Conservation (phyloP, 2,888 invertebrate species). For the Junonia oenone region DNA sequence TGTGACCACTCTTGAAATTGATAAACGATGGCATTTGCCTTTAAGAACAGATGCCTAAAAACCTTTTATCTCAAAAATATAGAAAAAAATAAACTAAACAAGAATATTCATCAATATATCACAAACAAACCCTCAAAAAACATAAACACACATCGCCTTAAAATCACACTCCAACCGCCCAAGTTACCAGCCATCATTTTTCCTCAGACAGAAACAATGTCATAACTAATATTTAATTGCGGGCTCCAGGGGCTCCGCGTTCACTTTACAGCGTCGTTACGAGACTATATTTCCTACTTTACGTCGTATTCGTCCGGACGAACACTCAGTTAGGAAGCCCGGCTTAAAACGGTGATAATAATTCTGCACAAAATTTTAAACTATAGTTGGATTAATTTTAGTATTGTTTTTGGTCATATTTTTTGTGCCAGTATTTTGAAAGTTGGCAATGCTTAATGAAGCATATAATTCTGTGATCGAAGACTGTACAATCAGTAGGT, state of each 20-base stretch:
- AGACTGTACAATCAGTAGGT: no score
- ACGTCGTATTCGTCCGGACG: no score
- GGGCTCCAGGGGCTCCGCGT: neutral
- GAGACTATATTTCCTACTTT: conserved; percentile 16
- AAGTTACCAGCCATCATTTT: neutral
- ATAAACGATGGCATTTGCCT: no score
- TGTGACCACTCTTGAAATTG: no score
- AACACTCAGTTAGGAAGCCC: no score
- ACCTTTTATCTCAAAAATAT: no score
- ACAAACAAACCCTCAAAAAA: neutral
- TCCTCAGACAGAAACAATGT: conserved; percentile 8
- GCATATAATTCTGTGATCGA: no score
- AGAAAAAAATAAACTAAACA: no score
- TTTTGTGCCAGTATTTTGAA: neutral
- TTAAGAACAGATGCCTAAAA: no score
- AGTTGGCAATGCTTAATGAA: no score
- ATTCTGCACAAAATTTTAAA: neutral
- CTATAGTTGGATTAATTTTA: neutral
- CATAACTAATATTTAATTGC: conserved; percentile 16
- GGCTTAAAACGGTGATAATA: conserved; percentile 5
- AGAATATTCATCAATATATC: no score
- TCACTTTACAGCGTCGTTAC: conserved; percentile 15
- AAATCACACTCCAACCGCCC: neutral
- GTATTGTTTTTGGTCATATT: no score
- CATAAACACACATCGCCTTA: neutral